Evolutionary conservation across 2,113 vertebrate species (phyloP), one percentile per base, ranked within the genome.

Genomic region (Chaetodon trifascialis): DNA sequence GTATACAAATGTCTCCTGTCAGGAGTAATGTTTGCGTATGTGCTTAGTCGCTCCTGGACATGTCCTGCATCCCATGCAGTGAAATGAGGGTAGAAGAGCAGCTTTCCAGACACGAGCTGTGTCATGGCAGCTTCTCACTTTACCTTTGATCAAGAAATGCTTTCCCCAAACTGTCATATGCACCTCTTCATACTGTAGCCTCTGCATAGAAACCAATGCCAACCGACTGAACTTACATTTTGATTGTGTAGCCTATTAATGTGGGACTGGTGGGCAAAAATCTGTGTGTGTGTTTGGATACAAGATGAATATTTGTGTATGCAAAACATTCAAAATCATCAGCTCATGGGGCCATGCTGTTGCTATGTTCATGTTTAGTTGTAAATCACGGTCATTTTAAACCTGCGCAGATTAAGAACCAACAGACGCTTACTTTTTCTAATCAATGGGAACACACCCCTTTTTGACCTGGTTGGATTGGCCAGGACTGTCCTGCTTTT

Each of bases 71-170:
- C 30, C 30, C 3, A 40, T 40, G 10, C 16, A 5, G 19, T 67
- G 46, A 77, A 49, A 72, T 58, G 6, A 67, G 65, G 19, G 25
- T 23, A 9, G 47, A 56, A 21, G 38, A 78, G 49, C 38, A 60
- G 30, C 56, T 44, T 23, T 19, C 15, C 56, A 65, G 46, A 46
- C 55, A 21, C 21, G 40, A 64, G 59, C 17, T 42, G 16, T 36
- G 49, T 83, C 34, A 73, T 51, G 16, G 54, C 69, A 80, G 67
- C 44, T 54, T 62, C 54, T 65, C 46, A 44, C 16, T 46, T 73
- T 73, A 63, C 47, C 71, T 80, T 86, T 80, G 36, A 73, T 80
- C 66, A 68, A 2, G 23, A 73, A n/a, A n/a, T 30, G 12, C 64
- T 58, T 56, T 34, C 9, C 14, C 23, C 21, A 9, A 75, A 34